phyloP scores from a whole-genome alignment of 2,888 invertebrate genomes.

The Yponomeuta sedellus region DNA sequence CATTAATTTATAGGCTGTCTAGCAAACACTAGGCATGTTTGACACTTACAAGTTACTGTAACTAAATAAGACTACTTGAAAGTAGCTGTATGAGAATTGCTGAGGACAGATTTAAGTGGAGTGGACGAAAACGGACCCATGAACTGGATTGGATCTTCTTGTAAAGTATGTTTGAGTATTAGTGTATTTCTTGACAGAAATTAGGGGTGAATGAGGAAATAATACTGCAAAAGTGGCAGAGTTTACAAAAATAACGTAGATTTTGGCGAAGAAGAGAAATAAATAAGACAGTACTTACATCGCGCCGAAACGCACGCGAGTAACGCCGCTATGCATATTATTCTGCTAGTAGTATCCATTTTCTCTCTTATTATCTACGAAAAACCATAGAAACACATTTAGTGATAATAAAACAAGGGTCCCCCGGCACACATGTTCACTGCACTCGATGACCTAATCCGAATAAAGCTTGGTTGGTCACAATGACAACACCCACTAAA shows the following conservation, averaged over 20 bases:
- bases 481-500: constrained; percentile 77
- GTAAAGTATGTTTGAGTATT: no score
- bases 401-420: constrained; percentile 51
- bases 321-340: constrained; percentile 56
- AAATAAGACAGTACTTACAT: constrained; percentile 47
- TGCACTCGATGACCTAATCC: constrained; percentile 72
- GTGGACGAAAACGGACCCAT: no score
- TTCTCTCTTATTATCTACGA: constrained; percentile 58
- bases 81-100: no score
- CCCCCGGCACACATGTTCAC: constrained; percentile 68
- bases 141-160: no score
- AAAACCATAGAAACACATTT: constrained; percentile 61
- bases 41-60: neutral
- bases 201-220: no score
- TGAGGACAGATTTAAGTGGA: no score
- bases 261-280: neutral
- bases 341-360: constrained; percentile 58
- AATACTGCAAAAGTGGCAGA: no score
- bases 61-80: no score
- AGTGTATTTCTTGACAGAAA: no score
- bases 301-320: constrained; percentile 57
- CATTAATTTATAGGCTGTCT: neutral
- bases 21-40: neutral
- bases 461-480: constrained; percentile 57
- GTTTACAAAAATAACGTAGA: neutral